Percentiles rank a stretch among this genome's conserved stretches.
These are phyloP conservation scores for Bombus soroeensis DNA, from an alignment of 1,140 invertebrate species.

Conservation along the genomic window DNA sequence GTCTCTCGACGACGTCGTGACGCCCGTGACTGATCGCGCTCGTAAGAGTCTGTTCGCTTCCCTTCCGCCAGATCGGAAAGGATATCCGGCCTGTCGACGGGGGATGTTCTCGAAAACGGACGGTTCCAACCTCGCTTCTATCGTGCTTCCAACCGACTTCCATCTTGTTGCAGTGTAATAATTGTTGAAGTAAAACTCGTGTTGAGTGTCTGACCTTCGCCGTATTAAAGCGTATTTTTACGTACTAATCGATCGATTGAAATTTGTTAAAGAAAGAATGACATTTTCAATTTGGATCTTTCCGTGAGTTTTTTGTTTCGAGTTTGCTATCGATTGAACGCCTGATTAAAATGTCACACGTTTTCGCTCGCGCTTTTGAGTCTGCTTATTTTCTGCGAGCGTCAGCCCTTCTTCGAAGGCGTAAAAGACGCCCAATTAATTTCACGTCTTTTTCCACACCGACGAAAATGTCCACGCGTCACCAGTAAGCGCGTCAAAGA, in stretches of 20 bases:
- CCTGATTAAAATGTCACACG: neutral
- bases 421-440: slow-evolving; percentile 34
- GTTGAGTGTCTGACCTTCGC: too few relatives aligned
- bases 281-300: too few relatives aligned
- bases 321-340: too few relatives aligned
- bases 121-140: neutral
- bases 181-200: too few relatives aligned
- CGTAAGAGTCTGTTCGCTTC: slow-evolving; percentile 56
- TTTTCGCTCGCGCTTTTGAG: neutral
- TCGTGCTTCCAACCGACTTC: neutral
- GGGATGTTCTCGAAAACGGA: slow-evolving; percentile 16
- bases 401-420: neutral
- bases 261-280: too few relatives aligned
- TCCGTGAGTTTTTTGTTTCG: too few relatives aligned
- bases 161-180: too few relatives aligned
- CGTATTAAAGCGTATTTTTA: too few relatives aligned
- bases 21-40: slow-evolving; percentile 61
- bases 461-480: slow-evolving; percentile 20
- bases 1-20: slow-evolving; percentile 51
- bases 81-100: slow-evolving; percentile 55
- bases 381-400: neutral
- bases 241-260: too few relatives aligned
- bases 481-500: slow-evolving; percentile 19
- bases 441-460: slow-evolving; percentile 13
- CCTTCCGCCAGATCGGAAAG: slow-evolving; percentile 9